These are phyloP conservation scores for Melinaea marsaeus DNA, from an alignment of 2,888 invertebrate genomes.

Conservation along the genomic window DNA sequence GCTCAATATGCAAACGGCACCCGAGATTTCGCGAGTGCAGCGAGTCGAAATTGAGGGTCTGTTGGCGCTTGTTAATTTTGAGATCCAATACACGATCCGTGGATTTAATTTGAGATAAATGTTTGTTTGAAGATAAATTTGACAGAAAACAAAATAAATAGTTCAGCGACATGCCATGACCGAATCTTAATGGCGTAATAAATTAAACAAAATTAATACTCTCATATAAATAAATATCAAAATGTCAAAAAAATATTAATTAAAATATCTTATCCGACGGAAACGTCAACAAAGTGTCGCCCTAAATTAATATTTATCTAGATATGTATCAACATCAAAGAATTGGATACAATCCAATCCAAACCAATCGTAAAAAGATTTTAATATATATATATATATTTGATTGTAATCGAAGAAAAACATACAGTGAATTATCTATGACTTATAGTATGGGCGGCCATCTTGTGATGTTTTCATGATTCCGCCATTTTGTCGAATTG, in stretches of 20 bases:
- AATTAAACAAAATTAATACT: neutral
- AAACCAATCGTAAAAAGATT: conserved; percentile 12
- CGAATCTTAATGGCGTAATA: too few relatives aligned
- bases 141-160: too few relatives aligned
- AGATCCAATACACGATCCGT: too few relatives aligned
- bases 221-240: neutral
- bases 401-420: conserved; percentile 2
- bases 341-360: conserved; percentile 23
- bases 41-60: too few relatives aligned
- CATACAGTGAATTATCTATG: neutral
- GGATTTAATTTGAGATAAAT: too few relatives aligned
- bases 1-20: too few relatives aligned
- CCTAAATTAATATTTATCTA: conserved; percentile 27
- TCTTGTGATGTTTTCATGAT: neutral
- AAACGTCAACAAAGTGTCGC: conserved; percentile 27
- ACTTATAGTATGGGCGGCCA: neutral
- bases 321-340: conserved; percentile 32
- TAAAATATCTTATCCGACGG: conserved; percentile 11
- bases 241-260: neutral
- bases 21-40: too few relatives aligned
- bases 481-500: neutral
- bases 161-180: too few relatives aligned
- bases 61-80: too few relatives aligned
- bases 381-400: neutral
- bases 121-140: too few relatives aligned